phyloP scores from a whole-genome alignment of 2,888 invertebrate species.

The Hirudinaria manillensis region DNA sequence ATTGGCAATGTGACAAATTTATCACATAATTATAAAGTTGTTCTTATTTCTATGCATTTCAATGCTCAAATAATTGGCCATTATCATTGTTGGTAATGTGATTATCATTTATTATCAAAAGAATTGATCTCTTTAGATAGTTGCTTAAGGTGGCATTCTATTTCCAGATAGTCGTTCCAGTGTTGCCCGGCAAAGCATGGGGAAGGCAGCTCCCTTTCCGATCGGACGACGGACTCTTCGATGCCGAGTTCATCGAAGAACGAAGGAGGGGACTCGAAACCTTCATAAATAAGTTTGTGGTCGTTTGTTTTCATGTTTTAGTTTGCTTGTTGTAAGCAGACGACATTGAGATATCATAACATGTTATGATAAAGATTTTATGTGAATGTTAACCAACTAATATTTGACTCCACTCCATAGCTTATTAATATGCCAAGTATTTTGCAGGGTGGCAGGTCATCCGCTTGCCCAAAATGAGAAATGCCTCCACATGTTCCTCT shows the following conservation, averaged over 20 bases:
- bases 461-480: slow-evolving; percentile 96
- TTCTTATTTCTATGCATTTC: no score
- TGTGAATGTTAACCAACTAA: no score
- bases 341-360: no score
- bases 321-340: not conserved
- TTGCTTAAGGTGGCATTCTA: no score
- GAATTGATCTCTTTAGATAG: no score
- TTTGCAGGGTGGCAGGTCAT: slow-evolving; percentile 84
- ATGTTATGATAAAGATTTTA: no score
- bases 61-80: no score
- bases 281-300: slow-evolving; percentile 88
- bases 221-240: slow-evolving; percentile 96
- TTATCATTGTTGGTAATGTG: no score
- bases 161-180: slow-evolving; percentile 88
- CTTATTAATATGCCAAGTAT: not conserved
- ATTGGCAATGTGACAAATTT: no score
- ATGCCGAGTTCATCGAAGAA: slow-evolving; percentile 98
- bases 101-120: no score
- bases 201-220: slow-evolving; percentile 96
- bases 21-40: no score
- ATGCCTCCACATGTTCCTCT: slow-evolving; percentile 98
- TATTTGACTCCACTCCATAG: not conserved
- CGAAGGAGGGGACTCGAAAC: slow-evolving; percentile 91
- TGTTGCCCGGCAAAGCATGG: slow-evolving; percentile 94
- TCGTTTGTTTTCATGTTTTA: not conserved